A percentile compares a stretch with the other conserved stretches of the same genome.
Conservation (phyloP, 2,113 vertebrate species). For the Barnardius zonarius region DNA sequence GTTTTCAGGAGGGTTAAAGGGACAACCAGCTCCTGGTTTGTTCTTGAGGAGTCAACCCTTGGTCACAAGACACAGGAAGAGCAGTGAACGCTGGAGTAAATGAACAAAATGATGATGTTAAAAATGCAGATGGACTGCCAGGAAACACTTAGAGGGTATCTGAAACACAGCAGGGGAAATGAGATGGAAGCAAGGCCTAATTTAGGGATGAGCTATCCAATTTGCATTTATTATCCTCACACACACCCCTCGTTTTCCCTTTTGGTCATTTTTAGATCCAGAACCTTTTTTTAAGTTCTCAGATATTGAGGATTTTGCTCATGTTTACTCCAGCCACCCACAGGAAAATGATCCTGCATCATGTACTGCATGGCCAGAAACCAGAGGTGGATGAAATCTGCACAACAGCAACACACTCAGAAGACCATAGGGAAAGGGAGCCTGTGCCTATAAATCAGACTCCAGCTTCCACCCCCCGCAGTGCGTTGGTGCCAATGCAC, state of each 20-base stretch:
- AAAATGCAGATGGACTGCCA: conserved; percentile 50
- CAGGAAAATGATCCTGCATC: neutral
- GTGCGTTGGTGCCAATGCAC: neutral
- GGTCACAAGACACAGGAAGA: conserved; percentile 58
- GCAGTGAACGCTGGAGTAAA: conserved; percentile 54
- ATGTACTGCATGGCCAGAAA: neutral
- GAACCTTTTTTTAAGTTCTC: neutral
- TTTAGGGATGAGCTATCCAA: neutral
- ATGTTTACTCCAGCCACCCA: neutral
- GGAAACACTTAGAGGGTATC: neutral
- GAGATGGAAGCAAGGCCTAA: neutral
- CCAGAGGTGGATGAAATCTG: neutral
- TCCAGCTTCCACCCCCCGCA: neutral
- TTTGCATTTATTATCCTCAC: neutral
- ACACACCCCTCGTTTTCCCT: neutral
- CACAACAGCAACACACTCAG: neutral
- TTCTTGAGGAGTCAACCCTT: neutral
- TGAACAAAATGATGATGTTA: neutral
- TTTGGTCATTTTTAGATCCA: neutral
- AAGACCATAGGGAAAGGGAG: neutral
- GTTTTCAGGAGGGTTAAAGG: neutral
- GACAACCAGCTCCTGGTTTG: neutral
- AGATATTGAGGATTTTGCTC: neutral
- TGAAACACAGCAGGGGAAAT: neutral
- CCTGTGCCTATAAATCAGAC: neutral